A percentile compares a stretch with the other conserved stretches of the same genome.
Evolutionary conservation across 2,113 vertebrate genomes (phyloP).

Genomic region (Porphyrio hochstetteri): DNA sequence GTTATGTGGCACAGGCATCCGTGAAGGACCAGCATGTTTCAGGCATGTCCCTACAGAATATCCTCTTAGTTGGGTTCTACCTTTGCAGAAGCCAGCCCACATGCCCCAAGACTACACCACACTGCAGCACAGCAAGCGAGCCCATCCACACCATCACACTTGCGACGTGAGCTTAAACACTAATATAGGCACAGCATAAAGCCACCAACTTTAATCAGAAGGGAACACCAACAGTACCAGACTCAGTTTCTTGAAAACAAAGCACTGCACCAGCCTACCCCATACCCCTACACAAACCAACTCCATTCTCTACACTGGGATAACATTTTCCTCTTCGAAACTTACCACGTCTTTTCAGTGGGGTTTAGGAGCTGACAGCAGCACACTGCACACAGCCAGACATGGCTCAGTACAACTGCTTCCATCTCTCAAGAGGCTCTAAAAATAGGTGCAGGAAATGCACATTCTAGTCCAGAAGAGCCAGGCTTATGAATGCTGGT

Average conservation of each 20-base stretch:
- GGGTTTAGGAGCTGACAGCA: not conserved
- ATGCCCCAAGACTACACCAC: rapidly evolving
- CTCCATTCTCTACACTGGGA: not conserved
- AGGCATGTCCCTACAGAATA: rapidly evolving
- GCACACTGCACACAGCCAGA: not conserved
- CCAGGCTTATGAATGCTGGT: not conserved
- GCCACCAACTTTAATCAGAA: not conserved
- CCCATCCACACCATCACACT: not conserved
- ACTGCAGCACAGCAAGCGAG: not conserved
- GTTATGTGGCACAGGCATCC: rapidly evolving
- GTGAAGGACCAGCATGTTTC: rapidly evolving
- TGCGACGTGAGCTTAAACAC: not conserved
- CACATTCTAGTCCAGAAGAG: not conserved
- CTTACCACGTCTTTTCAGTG: not conserved
- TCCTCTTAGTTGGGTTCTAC: not conserved
- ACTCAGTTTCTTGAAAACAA: not conserved
- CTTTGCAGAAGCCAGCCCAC: not conserved
- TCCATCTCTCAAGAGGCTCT: not conserved
- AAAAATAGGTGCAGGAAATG: not conserved
- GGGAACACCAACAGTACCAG: not conserved
- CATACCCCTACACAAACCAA: rapidly evolving
- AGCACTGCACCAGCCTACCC: not conserved
- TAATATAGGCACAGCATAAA: not conserved
- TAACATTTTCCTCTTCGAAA: not conserved
- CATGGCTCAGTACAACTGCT: not conserved